A percentile compares a stretch with the other conserved stretches of the same genome.
Evolutionary conservation across 2,113 vertebrate genomes (phyloP).

Genomic region (Grammomys surdaster): DNA sequence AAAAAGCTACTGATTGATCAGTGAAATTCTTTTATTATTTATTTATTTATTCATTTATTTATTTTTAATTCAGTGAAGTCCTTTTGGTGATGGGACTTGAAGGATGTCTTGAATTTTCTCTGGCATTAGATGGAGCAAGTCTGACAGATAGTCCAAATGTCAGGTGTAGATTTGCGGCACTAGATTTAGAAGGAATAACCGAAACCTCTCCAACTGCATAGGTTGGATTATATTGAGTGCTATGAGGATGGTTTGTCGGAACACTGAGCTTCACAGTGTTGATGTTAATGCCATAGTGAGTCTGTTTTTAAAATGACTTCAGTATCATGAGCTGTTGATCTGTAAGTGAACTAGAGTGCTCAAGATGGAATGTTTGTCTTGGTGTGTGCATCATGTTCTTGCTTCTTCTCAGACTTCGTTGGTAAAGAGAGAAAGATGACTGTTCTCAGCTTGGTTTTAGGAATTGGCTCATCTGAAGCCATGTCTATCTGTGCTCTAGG

Average conservation of each 20-base stretch:
- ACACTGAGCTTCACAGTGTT: not conserved
- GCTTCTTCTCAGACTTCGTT: not conserved
- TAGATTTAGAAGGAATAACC: not conserved
- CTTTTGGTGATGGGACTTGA: not conserved
- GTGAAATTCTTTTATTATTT: slow-evolving; percentile 13
- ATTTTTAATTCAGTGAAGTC: not conserved
- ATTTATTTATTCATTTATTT: not conserved
- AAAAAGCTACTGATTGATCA: not conserved
- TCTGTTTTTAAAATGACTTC: not conserved
- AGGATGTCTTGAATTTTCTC: slow-evolving; percentile 26
- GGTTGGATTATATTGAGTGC: not conserved
- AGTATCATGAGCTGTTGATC: not conserved
- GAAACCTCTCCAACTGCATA: not conserved
- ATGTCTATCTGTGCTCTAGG: not conserved
- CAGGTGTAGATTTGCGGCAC: not conserved
- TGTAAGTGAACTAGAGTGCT: not conserved
- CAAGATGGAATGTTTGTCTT: not conserved
- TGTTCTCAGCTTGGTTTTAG: not conserved
- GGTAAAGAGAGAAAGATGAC: not conserved
- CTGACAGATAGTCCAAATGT: not conserved
- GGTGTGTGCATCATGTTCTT: not conserved
- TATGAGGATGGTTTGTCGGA: not conserved
- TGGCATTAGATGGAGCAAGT: not conserved
- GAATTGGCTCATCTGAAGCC: not conserved
- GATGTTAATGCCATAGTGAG: not conserved